phyloP scores from a whole-genome alignment of 2,888 invertebrate genomes.

The Sphecodes monilicornis region DNA sequence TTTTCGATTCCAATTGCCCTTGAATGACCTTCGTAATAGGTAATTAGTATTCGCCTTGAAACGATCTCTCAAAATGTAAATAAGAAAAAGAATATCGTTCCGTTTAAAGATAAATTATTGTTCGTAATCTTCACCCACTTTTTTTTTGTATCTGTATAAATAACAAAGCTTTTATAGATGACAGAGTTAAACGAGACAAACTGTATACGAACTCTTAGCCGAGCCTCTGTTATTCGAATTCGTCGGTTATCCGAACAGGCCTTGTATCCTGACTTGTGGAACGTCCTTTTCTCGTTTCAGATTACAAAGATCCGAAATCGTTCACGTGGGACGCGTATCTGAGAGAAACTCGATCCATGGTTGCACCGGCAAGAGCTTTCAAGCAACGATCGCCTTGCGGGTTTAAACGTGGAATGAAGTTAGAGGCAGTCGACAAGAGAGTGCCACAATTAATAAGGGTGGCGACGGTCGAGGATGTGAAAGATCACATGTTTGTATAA shows the following conservation, averaged over 20 bases:
- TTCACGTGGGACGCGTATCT: slow-evolving; percentile 96
- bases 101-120: too few relatives aligned
- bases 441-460: slow-evolving; percentile 94
- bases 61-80: too few relatives aligned
- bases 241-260: not conserved
- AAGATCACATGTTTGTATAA: slow-evolving; percentile 86
- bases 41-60: too few relatives aligned
- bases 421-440: slow-evolving; percentile 94
- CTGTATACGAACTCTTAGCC: not conserved
- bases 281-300: slow-evolving; percentile 81
- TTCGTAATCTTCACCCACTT: too few relatives aligned
- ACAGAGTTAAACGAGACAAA: not conserved
- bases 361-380: slow-evolving; percentile 94
- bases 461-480: slow-evolving; percentile 91
- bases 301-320: slow-evolving; percentile 88
- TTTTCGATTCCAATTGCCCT: too few relatives aligned
- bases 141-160: not conserved
- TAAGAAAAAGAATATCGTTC: too few relatives aligned
- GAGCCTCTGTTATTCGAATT: not conserved
- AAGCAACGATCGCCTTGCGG: slow-evolving; percentile 91
- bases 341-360: slow-evolving; percentile 89
- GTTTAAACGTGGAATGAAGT: slow-evolving; percentile 93
- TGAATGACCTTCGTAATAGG: too few relatives aligned
- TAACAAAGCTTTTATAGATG: not conserved
- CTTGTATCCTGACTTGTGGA: not conserved